phyloP scores from a whole-genome alignment of 2,113 vertebrate genomes.

The Fregata magnificens region DNA sequence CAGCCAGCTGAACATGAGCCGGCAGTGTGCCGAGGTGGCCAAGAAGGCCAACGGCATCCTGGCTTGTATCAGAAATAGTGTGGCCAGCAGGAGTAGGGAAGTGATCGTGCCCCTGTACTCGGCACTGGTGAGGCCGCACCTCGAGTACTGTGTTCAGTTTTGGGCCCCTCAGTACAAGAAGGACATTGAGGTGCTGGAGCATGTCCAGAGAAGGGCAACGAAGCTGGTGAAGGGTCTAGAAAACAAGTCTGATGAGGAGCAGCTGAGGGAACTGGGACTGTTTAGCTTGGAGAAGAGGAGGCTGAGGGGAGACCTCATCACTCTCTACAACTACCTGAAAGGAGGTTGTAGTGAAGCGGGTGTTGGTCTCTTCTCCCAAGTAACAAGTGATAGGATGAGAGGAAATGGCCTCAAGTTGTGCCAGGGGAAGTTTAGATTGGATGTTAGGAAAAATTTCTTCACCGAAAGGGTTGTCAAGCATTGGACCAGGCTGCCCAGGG shows the following conservation, averaged over 20 bases:
- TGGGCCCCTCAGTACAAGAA: background rate
- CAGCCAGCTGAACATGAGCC: accelerated
- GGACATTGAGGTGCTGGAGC: accelerated
- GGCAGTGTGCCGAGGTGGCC: background rate
- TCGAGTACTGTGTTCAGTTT: accelerated
- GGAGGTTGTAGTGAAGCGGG: accelerated
- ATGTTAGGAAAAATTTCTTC: background rate
- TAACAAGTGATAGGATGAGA: accelerated
- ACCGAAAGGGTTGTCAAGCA: accelerated
- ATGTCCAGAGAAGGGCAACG: accelerated
- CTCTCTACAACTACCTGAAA: background rate
- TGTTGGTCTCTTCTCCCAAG: background rate
- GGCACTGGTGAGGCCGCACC: accelerated
- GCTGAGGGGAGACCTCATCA: background rate
- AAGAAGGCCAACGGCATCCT: background rate
- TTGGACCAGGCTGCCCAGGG: background rate
- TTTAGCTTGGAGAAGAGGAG: background rate
- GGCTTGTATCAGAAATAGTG: background rate
- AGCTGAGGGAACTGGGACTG: accelerated
- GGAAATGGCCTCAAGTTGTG: accelerated
- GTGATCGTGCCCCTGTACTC: accelerated
- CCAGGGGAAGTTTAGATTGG: background rate
- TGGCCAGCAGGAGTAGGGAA: background rate
- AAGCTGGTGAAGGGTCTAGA: background rate
- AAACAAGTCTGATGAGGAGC: accelerated